Conservation (phyloP, 2,888 invertebrate genomes). For the Erebia palarica region DNA sequence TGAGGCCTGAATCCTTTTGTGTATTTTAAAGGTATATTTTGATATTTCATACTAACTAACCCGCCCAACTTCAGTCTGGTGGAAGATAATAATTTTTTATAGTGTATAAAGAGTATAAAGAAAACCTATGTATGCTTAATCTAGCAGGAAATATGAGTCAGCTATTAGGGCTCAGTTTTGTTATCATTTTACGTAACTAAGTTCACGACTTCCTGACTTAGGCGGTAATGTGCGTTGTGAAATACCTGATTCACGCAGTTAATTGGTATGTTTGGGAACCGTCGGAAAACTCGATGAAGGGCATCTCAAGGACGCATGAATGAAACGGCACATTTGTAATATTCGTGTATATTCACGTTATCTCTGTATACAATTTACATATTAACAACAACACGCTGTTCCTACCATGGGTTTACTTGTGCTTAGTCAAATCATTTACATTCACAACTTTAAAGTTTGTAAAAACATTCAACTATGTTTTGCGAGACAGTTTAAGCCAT, state of each 20-base stretch:
- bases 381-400: slow-evolving; percentile 39
- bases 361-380: slow-evolving; percentile 45
- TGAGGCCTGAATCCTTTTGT: too few relatives aligned
- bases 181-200: background rate
- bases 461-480: background rate
- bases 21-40: too few relatives aligned
- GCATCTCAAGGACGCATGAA: slow-evolving; percentile 13
- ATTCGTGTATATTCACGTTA: slow-evolving; percentile 28
- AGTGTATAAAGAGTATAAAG: too few relatives aligned
- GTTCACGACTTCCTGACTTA: background rate
- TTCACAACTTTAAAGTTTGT: background rate
- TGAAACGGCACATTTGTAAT: slow-evolving; percentile 17
- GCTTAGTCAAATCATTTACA: slow-evolving; percentile 8
- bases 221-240: background rate
- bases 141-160: too few relatives aligned
- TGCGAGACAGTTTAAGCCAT: background rate
- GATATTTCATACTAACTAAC: too few relatives aligned
- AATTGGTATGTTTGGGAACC: slow-evolving; percentile 26
- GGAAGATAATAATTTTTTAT: too few relatives aligned
- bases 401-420: slow-evolving; percentile 10
- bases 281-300: slow-evolving; percentile 3
- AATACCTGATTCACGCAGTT: slow-evolving; percentile 11
- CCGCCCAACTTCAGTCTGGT: too few relatives aligned
- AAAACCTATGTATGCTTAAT: too few relatives aligned
- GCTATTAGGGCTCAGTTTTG: background rate